Base-by-base conservation (phyloP, 2,797 vertebrate species). In the Melanotaenia pygmaea region DNA sequence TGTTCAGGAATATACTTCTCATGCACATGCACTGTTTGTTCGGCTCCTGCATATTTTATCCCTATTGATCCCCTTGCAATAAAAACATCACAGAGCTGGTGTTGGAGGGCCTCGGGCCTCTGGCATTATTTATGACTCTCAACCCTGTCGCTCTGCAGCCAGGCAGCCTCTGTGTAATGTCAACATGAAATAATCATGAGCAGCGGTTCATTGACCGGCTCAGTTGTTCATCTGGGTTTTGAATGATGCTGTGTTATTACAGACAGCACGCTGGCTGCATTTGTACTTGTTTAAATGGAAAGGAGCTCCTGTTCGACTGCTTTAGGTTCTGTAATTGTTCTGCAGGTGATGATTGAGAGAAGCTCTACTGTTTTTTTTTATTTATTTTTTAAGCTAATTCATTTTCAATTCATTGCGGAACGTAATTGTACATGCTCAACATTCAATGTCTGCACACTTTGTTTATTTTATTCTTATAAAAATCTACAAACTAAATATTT, bases 41-140 rank as follows among this genome's bases (percentile, higher is more conserved):
- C n/a, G 0, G 16, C 70, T 69, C 45, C 70, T 87, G 80, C 80
- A 88, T 85, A 76, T 87, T 88, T 92, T 79, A 89, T 84, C 75
- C 66, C 64, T 64, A 89, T 91, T 76, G 89, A 92, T 90, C 81
- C 37, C 54, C 0, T 0, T 35, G 77, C 74, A 84, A 85, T 89
- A 89, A 88, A 86, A 82, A 57, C 87, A 79, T 84, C 77, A 79
- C 78, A 61, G 72, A 37, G 69, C 65, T 74, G 1, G 20, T 56
- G 67, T 80, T n/a, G 0, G 65, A 14, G 54, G 38, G 71, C 81
- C 77, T 77, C 32, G 1, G 66, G 81, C 71, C 65, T 1, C 59
- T 3, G 35, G 18, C 68, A 73, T 87, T 88, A 86, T 88, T 90
- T 80, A 87, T 88, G 83, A 65, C 50, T 67, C 32, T 24, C 64